Conservation (phyloP, 1,140 invertebrate species). For the Drosophila suzukii region DNA sequence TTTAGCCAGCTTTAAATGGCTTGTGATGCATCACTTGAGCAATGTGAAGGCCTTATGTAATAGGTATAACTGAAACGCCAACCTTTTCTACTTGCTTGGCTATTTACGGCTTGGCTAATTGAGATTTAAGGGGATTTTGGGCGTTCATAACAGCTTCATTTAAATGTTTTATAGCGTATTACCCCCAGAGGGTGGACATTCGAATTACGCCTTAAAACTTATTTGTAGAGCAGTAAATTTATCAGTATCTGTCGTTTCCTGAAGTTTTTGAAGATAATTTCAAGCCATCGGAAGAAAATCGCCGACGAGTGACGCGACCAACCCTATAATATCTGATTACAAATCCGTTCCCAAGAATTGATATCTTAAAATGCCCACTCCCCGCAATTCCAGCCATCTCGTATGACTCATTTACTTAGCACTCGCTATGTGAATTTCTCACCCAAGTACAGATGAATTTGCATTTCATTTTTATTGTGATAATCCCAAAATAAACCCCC, state of each 20-base stretch:
- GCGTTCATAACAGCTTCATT: neutral
- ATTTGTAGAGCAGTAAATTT: neutral
- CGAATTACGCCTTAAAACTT: neutral
- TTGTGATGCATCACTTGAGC: conserved; percentile 43
- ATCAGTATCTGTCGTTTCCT: neutral
- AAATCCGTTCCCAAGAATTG: conserved; percentile 41
- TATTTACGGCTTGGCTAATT: conserved; percentile 28
- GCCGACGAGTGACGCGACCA: conserved; percentile 5
- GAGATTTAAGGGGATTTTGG: conserved; percentile 4
- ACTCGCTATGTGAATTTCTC: conserved; percentile 21
- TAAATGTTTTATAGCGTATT: neutral
- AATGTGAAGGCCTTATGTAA: conserved; percentile 50
- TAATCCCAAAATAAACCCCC: conserved; percentile 22
- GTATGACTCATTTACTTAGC: conserved; percentile 33
- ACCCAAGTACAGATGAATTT: conserved; percentile 10
- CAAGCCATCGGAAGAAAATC: neutral
- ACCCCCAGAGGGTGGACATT: conserved; percentile 6
- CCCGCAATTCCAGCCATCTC: conserved; percentile 5
- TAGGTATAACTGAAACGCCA: conserved; percentile 18
- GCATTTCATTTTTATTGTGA: conserved; percentile 15
- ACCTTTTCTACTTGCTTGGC: neutral
- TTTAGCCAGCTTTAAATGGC: conserved; percentile 23
- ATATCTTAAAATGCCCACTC: conserved; percentile 14
- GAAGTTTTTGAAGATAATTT: neutral
- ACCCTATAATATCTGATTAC: conserved; percentile 29